Evolutionary conservation across 2,797 vertebrate species (phyloP).

Genomic region (Artibeus jamaicensis): DNA sequence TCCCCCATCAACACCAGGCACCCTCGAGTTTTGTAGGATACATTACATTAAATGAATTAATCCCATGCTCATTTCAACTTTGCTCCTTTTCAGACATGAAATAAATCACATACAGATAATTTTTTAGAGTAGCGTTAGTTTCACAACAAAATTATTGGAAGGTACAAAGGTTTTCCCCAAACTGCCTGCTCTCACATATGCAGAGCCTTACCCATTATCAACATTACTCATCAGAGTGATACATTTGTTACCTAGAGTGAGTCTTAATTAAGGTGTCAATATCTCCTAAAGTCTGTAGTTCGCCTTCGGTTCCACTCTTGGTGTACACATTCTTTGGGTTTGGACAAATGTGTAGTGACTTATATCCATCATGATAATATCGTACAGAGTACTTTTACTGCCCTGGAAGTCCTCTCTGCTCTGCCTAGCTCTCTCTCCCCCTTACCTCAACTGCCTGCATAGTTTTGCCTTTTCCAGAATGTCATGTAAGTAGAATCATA

Average conservation of each 20-base stretch:
- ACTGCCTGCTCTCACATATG: neutral
- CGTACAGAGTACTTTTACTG: neutral
- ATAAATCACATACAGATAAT: neutral
- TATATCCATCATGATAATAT: neutral
- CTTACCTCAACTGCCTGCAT: neutral
- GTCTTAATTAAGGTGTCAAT: neutral
- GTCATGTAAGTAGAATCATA: neutral
- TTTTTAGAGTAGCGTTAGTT: neutral
- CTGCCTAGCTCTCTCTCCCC: neutral
- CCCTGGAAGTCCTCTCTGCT: neutral
- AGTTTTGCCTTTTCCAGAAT: neutral
- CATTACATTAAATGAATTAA: neutral
- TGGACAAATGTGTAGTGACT: neutral
- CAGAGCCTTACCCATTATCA: neutral
- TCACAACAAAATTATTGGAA: neutral
- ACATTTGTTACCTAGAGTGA: neutral
- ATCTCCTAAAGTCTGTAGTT: neutral
- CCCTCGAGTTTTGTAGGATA: neutral
- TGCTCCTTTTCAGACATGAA: neutral
- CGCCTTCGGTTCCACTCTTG: neutral
- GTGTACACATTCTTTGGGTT: neutral
- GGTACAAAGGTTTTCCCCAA: neutral
- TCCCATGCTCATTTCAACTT: neutral
- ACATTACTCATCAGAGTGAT: neutral
- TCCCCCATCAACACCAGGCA: neutral